Evolutionary conservation across 2,888 invertebrate species (phyloP).

Genomic region (Linyphia triangularis): DNA sequence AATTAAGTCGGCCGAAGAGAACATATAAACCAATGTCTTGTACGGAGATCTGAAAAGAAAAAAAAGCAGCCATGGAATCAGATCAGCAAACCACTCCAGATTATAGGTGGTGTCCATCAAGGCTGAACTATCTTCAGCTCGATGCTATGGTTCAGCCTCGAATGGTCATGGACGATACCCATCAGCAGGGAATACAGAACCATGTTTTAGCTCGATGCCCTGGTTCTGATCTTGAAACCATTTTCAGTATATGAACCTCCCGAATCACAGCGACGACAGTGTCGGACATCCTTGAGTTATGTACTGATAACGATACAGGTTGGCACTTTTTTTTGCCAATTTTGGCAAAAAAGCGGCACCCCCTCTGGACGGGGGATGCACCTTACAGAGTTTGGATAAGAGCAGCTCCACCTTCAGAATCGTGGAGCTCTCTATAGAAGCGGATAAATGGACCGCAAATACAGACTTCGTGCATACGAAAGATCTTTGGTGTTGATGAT

Average conservation of each 20-base stretch:
- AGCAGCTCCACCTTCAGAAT: background rate
- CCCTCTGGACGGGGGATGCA: background rate
- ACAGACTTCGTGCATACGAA: background rate
- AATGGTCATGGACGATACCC: background rate
- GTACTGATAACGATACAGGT: slow-evolving; percentile 32
- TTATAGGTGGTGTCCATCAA: too few relatives aligned
- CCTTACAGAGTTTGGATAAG: background rate
- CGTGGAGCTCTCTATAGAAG: background rate
- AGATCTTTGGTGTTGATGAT: slow-evolving; percentile 38
- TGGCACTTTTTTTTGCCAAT: too few relatives aligned
- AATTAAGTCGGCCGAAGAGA: too few relatives aligned
- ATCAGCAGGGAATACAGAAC: background rate
- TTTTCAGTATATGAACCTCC: background rate
- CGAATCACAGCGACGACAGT: slow-evolving; percentile 1
- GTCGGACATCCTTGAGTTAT: slow-evolving; percentile 11
- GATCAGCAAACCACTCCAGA: too few relatives aligned
- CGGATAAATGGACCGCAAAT: background rate
- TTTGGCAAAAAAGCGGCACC: background rate
- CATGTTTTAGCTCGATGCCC: background rate
- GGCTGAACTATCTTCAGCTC: too few relatives aligned
- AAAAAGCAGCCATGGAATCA: too few relatives aligned
- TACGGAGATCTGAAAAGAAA: too few relatives aligned
- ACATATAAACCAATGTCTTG: too few relatives aligned
- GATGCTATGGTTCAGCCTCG: too few relatives aligned
- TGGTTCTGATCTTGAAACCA: background rate